Evolutionary conservation across 2,888 invertebrate species (phyloP).

Genomic region (Nemurella pictetii): DNA sequence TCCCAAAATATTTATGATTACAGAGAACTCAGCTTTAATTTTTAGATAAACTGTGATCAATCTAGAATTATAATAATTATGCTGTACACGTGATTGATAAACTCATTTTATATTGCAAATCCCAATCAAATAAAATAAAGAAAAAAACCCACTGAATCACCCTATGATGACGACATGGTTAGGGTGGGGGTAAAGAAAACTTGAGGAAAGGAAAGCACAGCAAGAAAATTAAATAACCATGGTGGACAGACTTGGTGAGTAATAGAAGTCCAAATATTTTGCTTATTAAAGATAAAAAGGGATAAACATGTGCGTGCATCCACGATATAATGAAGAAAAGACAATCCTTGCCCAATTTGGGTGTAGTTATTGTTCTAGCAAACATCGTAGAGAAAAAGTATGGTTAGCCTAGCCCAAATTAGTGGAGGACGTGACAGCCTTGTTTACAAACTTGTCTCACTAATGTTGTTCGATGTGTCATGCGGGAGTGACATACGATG

Average conservation of each 20-base stretch:
- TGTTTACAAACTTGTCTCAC: neutral
- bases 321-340: neutral
- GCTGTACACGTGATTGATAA: no score
- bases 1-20: no score
- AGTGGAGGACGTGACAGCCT: neutral
- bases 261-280: conserved; percentile 36
- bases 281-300: neutral
- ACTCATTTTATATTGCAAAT: no score
- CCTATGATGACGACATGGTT: neutral
- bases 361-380: neutral
- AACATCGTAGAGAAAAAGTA: neutral
- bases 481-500: neutral
- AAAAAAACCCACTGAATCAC: neutral
- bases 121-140: no score
- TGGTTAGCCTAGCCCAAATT: neutral
- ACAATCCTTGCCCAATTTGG: neutral
- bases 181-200: neutral
- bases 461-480: neutral
- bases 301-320: neutral
- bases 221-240: conserved; percentile 49
- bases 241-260: conserved; percentile 66
- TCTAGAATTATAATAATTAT: no score
- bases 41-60: no score
- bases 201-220: conserved; percentile 16
- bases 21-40: no score